phyloP scores from a whole-genome alignment of 2,888 invertebrate species.

The Scaptomyza flava region DNA sequence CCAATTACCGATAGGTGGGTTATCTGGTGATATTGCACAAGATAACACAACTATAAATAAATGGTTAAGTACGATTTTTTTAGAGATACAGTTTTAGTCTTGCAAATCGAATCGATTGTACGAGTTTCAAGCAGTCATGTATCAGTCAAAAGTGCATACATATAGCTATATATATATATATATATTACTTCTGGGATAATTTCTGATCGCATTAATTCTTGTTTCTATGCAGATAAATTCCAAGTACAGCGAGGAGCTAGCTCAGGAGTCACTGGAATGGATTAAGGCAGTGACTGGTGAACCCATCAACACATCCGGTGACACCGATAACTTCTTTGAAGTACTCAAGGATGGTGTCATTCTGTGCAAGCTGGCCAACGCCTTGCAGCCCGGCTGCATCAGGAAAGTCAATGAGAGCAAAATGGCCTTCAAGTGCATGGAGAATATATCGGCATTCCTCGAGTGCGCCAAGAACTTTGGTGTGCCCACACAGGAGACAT shows the following conservation, averaged over 20 bases:
- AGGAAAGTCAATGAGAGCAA: constrained; percentile 96
- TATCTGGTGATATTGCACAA: constrained; percentile 51
- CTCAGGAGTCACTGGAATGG: constrained; percentile 97
- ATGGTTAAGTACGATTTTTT: constrained; percentile 38
- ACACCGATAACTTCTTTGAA: constrained; percentile 97
- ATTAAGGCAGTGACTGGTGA: constrained; percentile 94
- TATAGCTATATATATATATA: background rate
- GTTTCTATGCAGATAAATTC: constrained; percentile 92
- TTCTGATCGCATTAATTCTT: background rate
- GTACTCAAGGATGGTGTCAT: constrained; percentile 95
- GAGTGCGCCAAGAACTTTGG: constrained; percentile 93
- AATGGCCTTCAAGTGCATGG: constrained; percentile 99
- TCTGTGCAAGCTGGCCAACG: constrained; percentile 95
- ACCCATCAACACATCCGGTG: constrained; percentile 93
- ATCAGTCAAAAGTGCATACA: constrained; percentile 62
- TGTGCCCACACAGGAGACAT: constrained; percentile 96
- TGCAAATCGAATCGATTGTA: constrained; percentile 13
- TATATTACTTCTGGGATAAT: background rate
- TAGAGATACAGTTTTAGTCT: constrained; percentile 44
- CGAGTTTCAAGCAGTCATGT: constrained; percentile 37
- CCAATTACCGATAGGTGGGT: constrained; percentile 59
- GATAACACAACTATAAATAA: constrained; percentile 38
- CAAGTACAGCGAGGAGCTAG: constrained; percentile 98
- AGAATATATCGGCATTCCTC: constrained; percentile 97
- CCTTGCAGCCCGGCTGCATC: constrained; percentile 92